Conservation (phyloP, 2,113 vertebrate species). For the Corythornis cristatus region DNA sequence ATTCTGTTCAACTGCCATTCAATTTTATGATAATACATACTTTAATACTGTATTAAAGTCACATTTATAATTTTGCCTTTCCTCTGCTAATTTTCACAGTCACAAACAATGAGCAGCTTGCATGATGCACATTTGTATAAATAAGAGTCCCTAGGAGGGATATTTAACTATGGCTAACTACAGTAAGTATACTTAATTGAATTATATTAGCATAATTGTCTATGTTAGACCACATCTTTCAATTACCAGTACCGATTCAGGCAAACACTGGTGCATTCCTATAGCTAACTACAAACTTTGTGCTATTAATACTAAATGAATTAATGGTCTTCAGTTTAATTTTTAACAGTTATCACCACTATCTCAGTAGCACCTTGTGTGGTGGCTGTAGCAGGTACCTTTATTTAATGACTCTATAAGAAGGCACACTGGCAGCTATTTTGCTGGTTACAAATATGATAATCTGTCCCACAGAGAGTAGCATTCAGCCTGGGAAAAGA, state of each 20-base stretch:
- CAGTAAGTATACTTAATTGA: background rate
- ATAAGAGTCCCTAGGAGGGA: background rate
- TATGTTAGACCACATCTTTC: background rate
- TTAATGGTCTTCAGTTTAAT: background rate
- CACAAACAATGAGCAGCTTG: background rate
- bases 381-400: background rate
- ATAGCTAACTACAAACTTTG: background rate
- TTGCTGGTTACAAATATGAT: background rate
- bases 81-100: background rate
- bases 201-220: background rate
- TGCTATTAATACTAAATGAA: background rate
- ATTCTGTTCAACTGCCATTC: background rate
- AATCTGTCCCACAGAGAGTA: background rate
- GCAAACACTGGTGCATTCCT: background rate
- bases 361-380: background rate
- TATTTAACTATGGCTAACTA: background rate
- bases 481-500: background rate
- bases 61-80: background rate
- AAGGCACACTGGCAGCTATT: background rate
- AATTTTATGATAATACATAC: background rate
- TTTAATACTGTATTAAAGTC: background rate
- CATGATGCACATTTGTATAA: background rate
- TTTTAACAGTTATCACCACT: background rate
- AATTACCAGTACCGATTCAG: background rate
- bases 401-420: background rate